Base-by-base conservation (phyloP, 2,797 vertebrate genomes). In the Paedocypris micromegethes region DNA sequence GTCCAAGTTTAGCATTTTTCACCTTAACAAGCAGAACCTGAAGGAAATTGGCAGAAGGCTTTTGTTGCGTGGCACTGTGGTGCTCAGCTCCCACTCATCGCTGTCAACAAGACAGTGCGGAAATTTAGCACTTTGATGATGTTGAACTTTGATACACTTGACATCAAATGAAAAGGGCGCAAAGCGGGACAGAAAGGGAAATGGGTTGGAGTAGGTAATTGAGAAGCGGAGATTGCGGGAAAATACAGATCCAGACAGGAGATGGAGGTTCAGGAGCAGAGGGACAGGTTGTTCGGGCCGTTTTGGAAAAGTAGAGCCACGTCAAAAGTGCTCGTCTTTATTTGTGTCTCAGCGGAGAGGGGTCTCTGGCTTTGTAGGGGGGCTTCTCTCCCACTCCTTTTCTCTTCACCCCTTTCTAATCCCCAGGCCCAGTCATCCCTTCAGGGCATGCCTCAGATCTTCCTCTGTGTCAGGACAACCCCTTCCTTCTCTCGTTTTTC, bases 371-470 rank as follows among this genome's bases (percentile, higher is more conserved):
- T 51, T 54, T 89, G 92, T 88, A 88, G 88, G 86, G 91, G 46
- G 63, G 40, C 60, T 49, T 66, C 41, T 46, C 63, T 58, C 61
- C 52, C 45, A 59, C 40, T 58, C 66, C 47, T 49, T 61, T 59
- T 55, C 41, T 47, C 48, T 49, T 40, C 41, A 42, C 67, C 47
- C 51, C 50, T 51, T 70, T 68, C 88, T 95, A 97, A 97, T 97
- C 95, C 95, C 95, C 94, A 92, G 92, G 94, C 94, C 93, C 92
- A 93, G 93, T 91, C 93, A 95, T 86, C 94, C 94, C 95, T 97
- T 94, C 92, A 96, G 96, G 96, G 94, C 94, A 97, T 94, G 90
- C 92, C 93, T 98, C 93, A 96, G 95, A 98, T 98, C 95, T 96
- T 84, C 83, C 85, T 87, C 83, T 73, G 80, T 73, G 73, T 48